A percentile compares a stretch with the other conserved stretches of the same genome.
These are phyloP conservation scores for Jaculus jaculus DNA, from an alignment of 2,113 vertebrate genomes.

Conservation along the genomic window DNA sequence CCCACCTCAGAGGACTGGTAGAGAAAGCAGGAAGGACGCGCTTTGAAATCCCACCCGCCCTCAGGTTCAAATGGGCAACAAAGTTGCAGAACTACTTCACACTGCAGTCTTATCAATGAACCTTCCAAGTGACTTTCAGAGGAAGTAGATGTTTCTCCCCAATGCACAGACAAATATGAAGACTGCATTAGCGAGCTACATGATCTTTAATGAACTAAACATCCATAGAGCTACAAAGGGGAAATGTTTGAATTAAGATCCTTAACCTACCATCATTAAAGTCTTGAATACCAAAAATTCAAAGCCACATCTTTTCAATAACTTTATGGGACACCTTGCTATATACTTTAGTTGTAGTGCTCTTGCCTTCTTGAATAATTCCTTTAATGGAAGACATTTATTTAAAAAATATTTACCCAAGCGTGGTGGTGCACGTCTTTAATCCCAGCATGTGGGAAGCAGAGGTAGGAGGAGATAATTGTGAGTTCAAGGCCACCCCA, in stretches of 20 bases:
- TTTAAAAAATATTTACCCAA: not conserved
- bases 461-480: too few relatives aligned
- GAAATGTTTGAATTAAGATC: not conserved
- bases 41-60: not conserved
- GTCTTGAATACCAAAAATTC: not conserved
- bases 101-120: not conserved
- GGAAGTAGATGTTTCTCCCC: not conserved
- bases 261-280: not conserved
- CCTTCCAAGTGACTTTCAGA: constrained; percentile 1
- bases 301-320: not conserved
- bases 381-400: not conserved
- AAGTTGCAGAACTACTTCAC: not conserved
- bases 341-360: not conserved
- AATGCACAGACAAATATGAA: not conserved
- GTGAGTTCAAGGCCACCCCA: too few relatives aligned
- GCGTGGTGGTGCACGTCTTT: too few relatives aligned
- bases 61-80: not conserved
- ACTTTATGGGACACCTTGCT: not conserved
- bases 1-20: not conserved
- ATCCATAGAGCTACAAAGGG: not conserved
- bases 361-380: not conserved
- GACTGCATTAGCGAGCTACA: not conserved
- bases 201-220: not conserved
- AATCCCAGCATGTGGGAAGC: too few relatives aligned
- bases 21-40: not conserved